Percentiles rank a stretch among this genome's conserved stretches.
These are phyloP conservation scores for Choristoneura fumiferana DNA, from an alignment of 1,140 invertebrate genomes.

Conservation along the genomic window DNA sequence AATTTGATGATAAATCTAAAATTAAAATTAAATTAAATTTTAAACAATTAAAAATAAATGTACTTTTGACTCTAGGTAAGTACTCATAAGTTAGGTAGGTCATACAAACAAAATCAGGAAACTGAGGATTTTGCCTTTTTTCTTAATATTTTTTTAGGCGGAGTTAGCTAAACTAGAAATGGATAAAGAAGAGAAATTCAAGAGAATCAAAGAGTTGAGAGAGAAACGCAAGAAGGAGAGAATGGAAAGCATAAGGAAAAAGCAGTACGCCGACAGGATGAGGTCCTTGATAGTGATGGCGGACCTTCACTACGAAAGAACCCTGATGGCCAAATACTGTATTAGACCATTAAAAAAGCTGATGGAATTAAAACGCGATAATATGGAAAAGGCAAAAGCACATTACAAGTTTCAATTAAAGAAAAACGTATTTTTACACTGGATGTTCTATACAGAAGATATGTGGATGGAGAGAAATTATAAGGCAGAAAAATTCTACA, in stretches of 20 bases:
- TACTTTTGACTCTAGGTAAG: not conserved
- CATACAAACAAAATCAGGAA: no score
- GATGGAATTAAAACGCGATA: conserved; percentile 72
- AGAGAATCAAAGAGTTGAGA: conserved; percentile 79
- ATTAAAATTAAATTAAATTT: not conserved
- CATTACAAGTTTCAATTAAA: conserved; percentile 70
- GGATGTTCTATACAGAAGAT: conserved; percentile 75
- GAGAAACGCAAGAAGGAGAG: conserved; percentile 80
- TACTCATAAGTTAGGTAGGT: no score
- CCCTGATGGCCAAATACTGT: conserved; percentile 74
- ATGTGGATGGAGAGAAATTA: conserved; percentile 69
- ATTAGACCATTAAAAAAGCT: conserved; percentile 75
- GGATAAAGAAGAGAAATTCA: conserved; percentile 81
- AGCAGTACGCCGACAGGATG: conserved; percentile 74
- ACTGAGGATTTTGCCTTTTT: no score
- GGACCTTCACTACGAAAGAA: conserved; percentile 79
- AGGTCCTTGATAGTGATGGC: conserved; percentile 78
- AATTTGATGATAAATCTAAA: no score
- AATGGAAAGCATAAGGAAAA: conserved; percentile 79
- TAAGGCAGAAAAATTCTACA: conserved; percentile 71
- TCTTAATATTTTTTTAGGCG: no score
- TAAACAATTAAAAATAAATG: not conserved
- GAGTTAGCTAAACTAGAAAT: conserved; percentile 68
- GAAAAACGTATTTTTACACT: conserved; percentile 73
- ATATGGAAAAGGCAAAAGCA: conserved; percentile 69